Evolutionary conservation across 2,888 invertebrate species (phyloP), one percentile per base, ranked within the genome.

Genomic region (Isotomurus palustris): DNA sequence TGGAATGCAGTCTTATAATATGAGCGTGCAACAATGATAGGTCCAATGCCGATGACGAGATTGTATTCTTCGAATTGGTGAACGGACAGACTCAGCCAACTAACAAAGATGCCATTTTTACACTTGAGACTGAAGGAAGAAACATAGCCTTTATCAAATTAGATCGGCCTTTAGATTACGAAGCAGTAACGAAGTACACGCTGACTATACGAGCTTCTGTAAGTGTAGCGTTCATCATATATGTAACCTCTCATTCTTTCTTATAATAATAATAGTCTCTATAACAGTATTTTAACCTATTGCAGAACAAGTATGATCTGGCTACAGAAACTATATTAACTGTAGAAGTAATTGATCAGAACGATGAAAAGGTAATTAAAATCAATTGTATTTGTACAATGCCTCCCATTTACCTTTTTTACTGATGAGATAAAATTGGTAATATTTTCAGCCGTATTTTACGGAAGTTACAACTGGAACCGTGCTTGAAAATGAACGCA

Each of bases 61-160:
- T 84, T 72, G 79, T 90, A 12, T 83, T 86, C 62, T 92, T 90
- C 72, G 87, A 88, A 73, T 77, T 92, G 53, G 83, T 89, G 6
- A 83, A 84, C 68, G 91, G 91, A 1, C 84, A 87, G 72, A 90
- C 90, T 0, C 87, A 87, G 71, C 90, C 90, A 75, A 89, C 91
- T 1, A 91, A 91, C 73, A 87, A 86, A 74, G 83, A 82, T 73
- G 86, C 85, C 71, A 88, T 87, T 0, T 90, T 78, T 63, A 70
- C 71, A 21, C 61, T 74, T 53, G 69, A 69, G 50, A 60, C 63
- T 2, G 71, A 71, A 40, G 83, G 82, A 61, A 84, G 83, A 19
- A 83, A 85, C 63, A 80, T 80, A 2, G 90, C 88, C 5, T 54
- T 63, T 24, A 85, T 92, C 56, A 85, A 84, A 71, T 80, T 91